Percentiles rank a stretch among this genome's conserved stretches.
phyloP scores from a whole-genome alignment of 1,140 invertebrate genomes.

The Rhagoletis pomonella region DNA sequence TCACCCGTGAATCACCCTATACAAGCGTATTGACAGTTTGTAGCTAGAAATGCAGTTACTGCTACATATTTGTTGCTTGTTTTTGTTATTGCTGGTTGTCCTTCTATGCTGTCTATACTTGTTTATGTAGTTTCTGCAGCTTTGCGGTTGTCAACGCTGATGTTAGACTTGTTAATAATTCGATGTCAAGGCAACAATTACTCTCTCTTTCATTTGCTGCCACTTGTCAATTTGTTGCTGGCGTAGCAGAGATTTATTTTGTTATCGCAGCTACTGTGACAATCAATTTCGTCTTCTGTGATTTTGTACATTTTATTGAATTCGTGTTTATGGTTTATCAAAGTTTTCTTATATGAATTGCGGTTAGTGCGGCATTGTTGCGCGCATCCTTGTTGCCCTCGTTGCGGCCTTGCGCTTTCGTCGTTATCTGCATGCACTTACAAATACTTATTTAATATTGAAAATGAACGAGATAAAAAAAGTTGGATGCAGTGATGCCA shows the following conservation, averaged over 20 bases:
- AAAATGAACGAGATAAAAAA: too few species aligned
- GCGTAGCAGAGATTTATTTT: neutral
- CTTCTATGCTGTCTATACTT: neutral
- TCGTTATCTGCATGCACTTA: too few species aligned
- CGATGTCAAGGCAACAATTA: conserved; percentile 49
- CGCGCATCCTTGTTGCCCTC: too few species aligned
- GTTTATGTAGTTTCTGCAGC: neutral
- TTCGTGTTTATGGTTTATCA: conserved; percentile 18
- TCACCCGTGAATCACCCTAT: too few species aligned
- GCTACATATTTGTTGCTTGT: neutral
- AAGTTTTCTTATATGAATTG: neutral
- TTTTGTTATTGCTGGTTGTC: neutral
- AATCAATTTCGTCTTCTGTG: neutral
- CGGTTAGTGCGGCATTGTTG: too few species aligned
- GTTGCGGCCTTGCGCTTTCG: too few species aligned
- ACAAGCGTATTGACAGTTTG: conserved; percentile 13
- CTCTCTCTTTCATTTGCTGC: conserved; percentile 21
- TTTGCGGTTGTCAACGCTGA: neutral
- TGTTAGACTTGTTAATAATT: conserved; percentile 30
- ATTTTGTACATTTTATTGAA: neutral
- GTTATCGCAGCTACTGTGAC: neutral
- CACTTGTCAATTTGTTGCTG: neutral
- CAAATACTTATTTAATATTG: too few species aligned
- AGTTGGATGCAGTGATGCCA: too few species aligned
- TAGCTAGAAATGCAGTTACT: neutral